A percentile compares a stretch with the other conserved stretches of the same genome.
Evolutionary conservation across 2,797 vertebrate species (phyloP).

Genomic region (Taeniopygia guttata): DNA sequence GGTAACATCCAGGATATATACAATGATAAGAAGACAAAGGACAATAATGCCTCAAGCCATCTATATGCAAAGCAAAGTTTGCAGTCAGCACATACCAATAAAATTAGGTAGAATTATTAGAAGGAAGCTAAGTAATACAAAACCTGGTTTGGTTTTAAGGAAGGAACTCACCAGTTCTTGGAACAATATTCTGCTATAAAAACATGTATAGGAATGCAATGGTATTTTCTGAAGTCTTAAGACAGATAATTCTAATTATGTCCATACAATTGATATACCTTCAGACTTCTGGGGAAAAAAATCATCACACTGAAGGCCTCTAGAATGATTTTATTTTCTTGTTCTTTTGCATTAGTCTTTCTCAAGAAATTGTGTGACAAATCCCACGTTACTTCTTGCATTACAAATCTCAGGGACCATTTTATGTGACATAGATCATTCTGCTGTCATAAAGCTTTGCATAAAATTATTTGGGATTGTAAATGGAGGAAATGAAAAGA

Average conservation of each 20-base stretch:
- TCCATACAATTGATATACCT: not conserved
- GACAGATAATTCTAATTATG: not conserved
- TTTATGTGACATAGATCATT: not conserved
- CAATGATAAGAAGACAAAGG: not conserved
- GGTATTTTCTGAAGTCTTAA: not conserved
- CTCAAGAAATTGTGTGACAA: not conserved
- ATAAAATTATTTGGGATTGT: not conserved
- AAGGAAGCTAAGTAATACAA: not conserved
- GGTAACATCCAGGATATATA: not conserved
- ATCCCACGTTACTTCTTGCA: not conserved
- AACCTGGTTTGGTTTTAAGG: not conserved
- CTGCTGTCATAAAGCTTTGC: not conserved
- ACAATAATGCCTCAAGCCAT: not conserved
- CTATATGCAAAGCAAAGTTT: not conserved
- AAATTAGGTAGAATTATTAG: not conserved
- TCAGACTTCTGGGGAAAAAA: not conserved
- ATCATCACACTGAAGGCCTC: not conserved
- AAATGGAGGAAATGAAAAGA: not conserved
- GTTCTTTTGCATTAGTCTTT: not conserved
- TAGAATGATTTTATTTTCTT: not conserved
- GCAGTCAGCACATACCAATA: not conserved
- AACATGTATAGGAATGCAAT: rapidly evolving
- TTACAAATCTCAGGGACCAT: not conserved
- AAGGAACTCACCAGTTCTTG: not conserved
- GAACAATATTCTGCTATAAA: not conserved